Evolutionary conservation across 2,113 vertebrate species (phyloP), one percentile per base, ranked within the genome.

Genomic region (Crotalus tigris): DNA sequence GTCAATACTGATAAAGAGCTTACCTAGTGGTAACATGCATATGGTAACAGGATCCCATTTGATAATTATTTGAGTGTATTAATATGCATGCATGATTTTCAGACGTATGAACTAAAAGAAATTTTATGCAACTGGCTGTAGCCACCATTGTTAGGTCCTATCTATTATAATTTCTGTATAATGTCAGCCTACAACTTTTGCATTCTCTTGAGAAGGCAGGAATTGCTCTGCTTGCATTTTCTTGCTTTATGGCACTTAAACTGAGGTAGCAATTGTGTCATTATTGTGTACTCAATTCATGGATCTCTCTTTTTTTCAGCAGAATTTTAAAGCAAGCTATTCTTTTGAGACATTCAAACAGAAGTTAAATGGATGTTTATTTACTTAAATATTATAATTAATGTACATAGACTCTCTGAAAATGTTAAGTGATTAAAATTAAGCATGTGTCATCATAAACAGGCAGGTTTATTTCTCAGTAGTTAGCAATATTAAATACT

Each of bases 381-480:
- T 90, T 90, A 64, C 58, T 64, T 90, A 90, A 24, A 64, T 29
- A 90, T 90, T 64, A 64, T 61, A 64, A 64, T 64, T 90, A 46
- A 46, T 49, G 39, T 23, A 90, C 26, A 61, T 46, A 7, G 39
- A 58, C 24, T 46, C 11, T 33, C 89, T 90, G 89, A 90, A 61
- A 46, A 49, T 90, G 23, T 90, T 61, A 59, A 61, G 54, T 33
- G 54, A 89, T 44, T 89, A 58, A 89, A 89, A 58, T 89, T 55
- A 89, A 55, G 54, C 87, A 89, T 89, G 87, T 57, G 33, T 89
- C 54, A 89, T 23, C n/a, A 58, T 89, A 58, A 89, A 58, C 53
- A 89, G 17, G 55, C 87, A 81, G 33, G 75, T 39, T 89, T 58
- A 39, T 39, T 44, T n/a, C 87, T 89, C 54, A 58, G 54, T 57